These are phyloP conservation scores for Accipiter cooperii DNA, from an alignment of 2,113 vertebrate genomes.

Conservation along the genomic window DNA sequence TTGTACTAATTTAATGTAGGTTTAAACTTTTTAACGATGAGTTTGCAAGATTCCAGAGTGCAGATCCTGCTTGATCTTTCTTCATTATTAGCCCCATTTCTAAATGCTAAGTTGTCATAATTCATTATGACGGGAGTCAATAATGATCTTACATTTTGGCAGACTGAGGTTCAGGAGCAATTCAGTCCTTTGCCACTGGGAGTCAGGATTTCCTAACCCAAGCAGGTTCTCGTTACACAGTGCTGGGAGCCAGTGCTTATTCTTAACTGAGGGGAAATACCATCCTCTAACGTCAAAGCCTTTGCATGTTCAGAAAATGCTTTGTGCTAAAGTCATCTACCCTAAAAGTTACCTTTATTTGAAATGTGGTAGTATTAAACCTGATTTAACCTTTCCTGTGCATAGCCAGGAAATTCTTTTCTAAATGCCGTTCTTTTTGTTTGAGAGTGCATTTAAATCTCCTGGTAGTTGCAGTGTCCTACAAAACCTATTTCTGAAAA, in stretches of 20 bases:
- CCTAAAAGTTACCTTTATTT: not conserved
- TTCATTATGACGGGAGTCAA: rapidly evolving
- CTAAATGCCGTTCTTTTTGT: not conserved
- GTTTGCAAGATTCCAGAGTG: not conserved
- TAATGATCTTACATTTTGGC: not conserved
- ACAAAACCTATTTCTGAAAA: not conserved
- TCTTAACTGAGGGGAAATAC: not conserved
- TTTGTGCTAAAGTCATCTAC: not conserved
- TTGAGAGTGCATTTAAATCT: not conserved
- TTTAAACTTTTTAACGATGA: not conserved
- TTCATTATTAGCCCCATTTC: not conserved
- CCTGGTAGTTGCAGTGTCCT: not conserved
- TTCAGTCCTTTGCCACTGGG: conserved; percentile 10
- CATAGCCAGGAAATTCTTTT: not conserved
- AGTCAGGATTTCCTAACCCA: conserved; percentile 26
- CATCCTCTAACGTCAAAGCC: not conserved
- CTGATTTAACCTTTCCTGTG: not conserved
- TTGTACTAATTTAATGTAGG: not conserved
- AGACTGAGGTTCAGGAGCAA: not conserved
- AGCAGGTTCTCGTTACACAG: not conserved
- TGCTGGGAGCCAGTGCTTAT: not conserved
- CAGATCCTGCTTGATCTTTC: not conserved
- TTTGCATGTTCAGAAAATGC: not conserved
- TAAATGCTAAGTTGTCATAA: not conserved
- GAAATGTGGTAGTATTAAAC: not conserved